Conservation (phyloP, 2,797 vertebrate genomes). For the Rhynchotus rufescens region DNA sequence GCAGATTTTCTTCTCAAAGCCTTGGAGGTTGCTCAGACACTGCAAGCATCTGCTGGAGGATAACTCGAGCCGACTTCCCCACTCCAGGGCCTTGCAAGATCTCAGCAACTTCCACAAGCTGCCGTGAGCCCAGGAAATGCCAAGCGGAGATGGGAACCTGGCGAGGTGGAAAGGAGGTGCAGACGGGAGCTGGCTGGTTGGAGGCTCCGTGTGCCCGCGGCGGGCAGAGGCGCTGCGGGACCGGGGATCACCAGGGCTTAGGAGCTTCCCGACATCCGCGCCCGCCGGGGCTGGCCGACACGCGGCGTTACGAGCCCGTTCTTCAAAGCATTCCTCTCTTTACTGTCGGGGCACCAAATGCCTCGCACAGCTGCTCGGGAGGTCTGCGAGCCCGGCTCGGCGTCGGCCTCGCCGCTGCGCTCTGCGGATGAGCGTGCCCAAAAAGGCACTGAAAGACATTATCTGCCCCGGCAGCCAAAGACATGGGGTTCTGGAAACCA, state of each 20-base stretch:
- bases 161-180: neutral
- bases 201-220: neutral
- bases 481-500: neutral
- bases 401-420: neutral
- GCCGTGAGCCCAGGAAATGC: neutral
- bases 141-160: neutral
- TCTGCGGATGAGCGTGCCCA: neutral
- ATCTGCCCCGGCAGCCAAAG: slow-evolving; percentile 27
- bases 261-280: neutral
- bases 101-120: rapidly evolving
- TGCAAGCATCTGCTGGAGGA: neutral
- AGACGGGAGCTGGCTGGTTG: neutral
- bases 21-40: neutral
- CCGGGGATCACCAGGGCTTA: slow-evolving; percentile 24
- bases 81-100: rapidly evolving
- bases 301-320: slow-evolving; percentile 15
- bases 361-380: slow-evolving; percentile 63
- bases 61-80: rapidly evolving
- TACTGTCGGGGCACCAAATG: slow-evolving; percentile 61
- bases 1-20: neutral
- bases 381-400: slow-evolving; percentile 67
- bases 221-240: neutral
- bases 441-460: slow-evolving; percentile 62
- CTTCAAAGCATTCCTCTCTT: slow-evolving; percentile 75
- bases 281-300: neutral